These are phyloP conservation scores for Pelmatolapia mariae DNA, from an alignment of 2,113 vertebrate species.

Conservation along the genomic window DNA sequence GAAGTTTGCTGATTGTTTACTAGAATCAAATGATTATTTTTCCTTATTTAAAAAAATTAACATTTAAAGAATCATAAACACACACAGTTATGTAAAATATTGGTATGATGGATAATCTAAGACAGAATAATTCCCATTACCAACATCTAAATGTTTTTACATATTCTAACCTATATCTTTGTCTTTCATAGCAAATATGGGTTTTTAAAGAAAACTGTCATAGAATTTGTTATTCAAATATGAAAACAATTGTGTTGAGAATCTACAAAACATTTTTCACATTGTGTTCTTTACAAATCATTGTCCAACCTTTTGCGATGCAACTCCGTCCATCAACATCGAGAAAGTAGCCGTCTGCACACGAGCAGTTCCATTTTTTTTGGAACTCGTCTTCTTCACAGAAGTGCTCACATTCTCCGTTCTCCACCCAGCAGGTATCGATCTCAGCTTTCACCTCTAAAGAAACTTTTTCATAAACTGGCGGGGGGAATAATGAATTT, in stretches of 20 bases:
- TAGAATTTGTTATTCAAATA: neutral
- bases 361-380: constrained; percentile 49
- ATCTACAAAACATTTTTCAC: neutral
- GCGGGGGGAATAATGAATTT: neutral
- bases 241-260: neutral
- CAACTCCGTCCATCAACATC: constrained; percentile 43
- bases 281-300: neutral
- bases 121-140: neutral
- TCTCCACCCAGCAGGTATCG: constrained; percentile 59
- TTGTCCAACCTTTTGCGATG: neutral
- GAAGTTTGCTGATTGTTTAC: neutral
- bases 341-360: constrained; percentile 63
- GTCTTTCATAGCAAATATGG: neutral
- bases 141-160: neutral
- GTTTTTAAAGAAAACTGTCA: neutral
- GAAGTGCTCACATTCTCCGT: constrained; percentile 73
- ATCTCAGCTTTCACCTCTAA: constrained; percentile 12
- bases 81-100: neutral
- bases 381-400: constrained; percentile 35
- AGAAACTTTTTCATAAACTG: neutral
- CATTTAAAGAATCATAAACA: neutral
- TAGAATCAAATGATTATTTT: neutral
- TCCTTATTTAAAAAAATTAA: neutral
- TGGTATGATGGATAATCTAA: neutral
- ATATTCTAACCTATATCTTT: neutral